Conservation (phyloP, 2,888 invertebrate genomes). For the Cryptus armator region DNA sequence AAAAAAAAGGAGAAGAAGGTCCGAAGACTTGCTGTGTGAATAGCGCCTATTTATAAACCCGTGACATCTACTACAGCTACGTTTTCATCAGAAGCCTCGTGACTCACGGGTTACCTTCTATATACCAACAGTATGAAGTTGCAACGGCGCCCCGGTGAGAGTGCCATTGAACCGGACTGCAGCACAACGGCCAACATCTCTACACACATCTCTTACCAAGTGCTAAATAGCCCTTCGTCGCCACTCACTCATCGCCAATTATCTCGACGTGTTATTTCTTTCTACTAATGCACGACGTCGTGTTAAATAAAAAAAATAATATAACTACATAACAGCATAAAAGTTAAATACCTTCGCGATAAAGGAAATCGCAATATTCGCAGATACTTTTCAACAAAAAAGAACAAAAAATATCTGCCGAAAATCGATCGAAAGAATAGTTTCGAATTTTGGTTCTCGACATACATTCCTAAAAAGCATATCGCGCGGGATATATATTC, state of each 20-base stretch:
- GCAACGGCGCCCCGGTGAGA: constrained; percentile 54
- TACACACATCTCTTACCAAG: constrained; percentile 55
- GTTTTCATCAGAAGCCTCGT: constrained; percentile 61
- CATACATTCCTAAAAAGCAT: background rate
- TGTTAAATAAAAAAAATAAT: background rate
- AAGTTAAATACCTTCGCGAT: background rate
- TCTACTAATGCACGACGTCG: background rate
- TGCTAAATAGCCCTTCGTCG: constrained; percentile 62
- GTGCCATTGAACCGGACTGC: constrained; percentile 65
- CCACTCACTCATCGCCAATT: constrained; percentile 62
- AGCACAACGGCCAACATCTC: constrained; percentile 36
- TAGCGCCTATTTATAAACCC: constrained; percentile 61
- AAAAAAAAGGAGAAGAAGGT: background rate
- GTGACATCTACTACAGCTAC: constrained; percentile 58
- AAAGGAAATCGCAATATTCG: background rate
- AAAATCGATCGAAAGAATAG: background rate
- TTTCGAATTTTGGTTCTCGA: background rate
- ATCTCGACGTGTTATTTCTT: constrained; percentile 32
- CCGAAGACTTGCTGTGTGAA: constrained; percentile 23
- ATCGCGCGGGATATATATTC: background rate
- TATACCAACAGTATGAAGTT: constrained; percentile 53
- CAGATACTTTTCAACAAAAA: too few species aligned
- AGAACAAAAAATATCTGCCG: constrained; percentile 4
- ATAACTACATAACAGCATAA: background rate
- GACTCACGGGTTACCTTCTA: constrained; percentile 58